phyloP scores from a whole-genome alignment of 2,888 invertebrate species.

The Boloria euphrosyne region DNA sequence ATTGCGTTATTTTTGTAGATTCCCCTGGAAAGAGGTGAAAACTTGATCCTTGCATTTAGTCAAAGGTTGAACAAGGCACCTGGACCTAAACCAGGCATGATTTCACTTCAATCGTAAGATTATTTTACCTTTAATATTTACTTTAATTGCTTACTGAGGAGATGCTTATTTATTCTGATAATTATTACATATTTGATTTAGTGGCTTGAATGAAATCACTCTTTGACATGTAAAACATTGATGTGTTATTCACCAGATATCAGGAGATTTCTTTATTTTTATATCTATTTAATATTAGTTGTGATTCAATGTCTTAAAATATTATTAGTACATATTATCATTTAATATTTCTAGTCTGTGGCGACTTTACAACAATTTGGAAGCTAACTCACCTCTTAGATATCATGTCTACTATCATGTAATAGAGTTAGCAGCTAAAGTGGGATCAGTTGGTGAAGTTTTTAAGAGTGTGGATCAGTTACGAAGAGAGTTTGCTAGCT shows the following conservation, averaged over 20 bases:
- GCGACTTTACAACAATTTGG: slow-evolving; percentile 95
- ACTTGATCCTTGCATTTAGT: slow-evolving; percentile 94
- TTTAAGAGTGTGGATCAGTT: slow-evolving; percentile 92
- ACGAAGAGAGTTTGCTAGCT: slow-evolving; percentile 89
- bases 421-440: slow-evolving; percentile 93
- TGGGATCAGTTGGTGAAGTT: slow-evolving; percentile 92
- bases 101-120: slow-evolving; percentile 92
- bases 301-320: background rate
- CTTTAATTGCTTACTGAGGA: too few relatives aligned
- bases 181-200: too few relatives aligned
- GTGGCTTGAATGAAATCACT: too few relatives aligned
- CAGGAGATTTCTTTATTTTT: too few relatives aligned
- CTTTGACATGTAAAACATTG: too few relatives aligned
- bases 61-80: slow-evolving; percentile 95
- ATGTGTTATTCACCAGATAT: too few relatives aligned
- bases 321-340: slow-evolving; percentile 14
- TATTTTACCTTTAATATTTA: background rate
- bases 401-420: slow-evolving; percentile 97
- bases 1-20: slow-evolving; percentile 77
- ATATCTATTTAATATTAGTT: background rate
- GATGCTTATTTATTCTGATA: too few relatives aligned
- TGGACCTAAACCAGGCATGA: slow-evolving; percentile 88
- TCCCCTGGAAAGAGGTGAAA: slow-evolving; percentile 92
- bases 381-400: slow-evolving; percentile 90
- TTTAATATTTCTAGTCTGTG: slow-evolving; percentile 85